Evolutionary conservation across 2,888 invertebrate genomes (phyloP), one percentile per base, ranked within the genome.

Genomic region (Gasteruption jaculator): DNA sequence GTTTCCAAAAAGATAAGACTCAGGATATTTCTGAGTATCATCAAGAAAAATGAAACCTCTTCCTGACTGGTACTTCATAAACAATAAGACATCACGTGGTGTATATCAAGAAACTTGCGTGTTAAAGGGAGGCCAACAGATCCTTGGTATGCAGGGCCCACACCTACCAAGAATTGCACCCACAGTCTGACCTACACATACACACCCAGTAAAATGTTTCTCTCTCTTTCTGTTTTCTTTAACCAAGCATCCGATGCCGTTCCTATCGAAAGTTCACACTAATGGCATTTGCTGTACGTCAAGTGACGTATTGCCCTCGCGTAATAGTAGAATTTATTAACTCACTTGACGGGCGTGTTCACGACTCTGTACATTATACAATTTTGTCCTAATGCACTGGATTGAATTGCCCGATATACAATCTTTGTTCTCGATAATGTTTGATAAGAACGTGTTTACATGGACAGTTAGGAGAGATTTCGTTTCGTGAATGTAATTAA

Each of bases 261-360:
- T 61, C 56, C 50, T 49, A 60, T 60, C 55, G 61, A 63, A 63
- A 63, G 64, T 63, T 63, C 63, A 64, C 60, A 51, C 57, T 58
- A 62, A 64, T 62, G 62, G 62, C 61, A 63, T 63, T 63, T 59
- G 57, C 56, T 54, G 41, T 48, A 47, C 40, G 38, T 34, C 49
- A 51, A 39, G 45, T 46, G 56, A 53, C 44, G 49, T 53, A 50
- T 49, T 46, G 44, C 35, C 46, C 45, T 46, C 50, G 48, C 46
- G 41, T 44, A 50, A 55, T 47, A 63, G 60, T 60, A 54, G 58
- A 58, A 63, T 63, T 63, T 63, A 63, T 63, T 60, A 57, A 56
- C 56, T 53, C 54, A 46, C 50, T 49, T 50, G 45, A 47, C 58
- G 51, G 54, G 50, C 52, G 57, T 60, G 57, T 61, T 58, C 48